These are phyloP conservation scores for Melanotaenia maccullochi DNA, from an alignment of 2,797 vertebrate genomes.

Conservation along the genomic window DNA sequence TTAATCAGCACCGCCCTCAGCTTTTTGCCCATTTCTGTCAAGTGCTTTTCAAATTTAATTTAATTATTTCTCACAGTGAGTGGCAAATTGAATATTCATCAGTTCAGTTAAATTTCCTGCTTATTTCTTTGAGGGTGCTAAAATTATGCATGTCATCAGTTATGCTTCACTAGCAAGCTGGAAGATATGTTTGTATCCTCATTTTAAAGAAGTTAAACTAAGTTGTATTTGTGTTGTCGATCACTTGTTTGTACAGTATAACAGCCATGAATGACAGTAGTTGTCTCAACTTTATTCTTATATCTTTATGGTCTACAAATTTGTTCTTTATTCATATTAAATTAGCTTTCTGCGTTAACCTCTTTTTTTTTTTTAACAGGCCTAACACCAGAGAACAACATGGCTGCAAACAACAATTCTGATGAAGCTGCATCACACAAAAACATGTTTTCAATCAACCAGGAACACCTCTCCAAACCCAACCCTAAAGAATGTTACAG, in stretches of 20 bases:
- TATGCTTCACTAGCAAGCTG: conserved; percentile 1
- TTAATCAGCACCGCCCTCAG: conserved; percentile 22
- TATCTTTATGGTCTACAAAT: not conserved
- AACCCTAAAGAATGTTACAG: conserved; percentile 47
- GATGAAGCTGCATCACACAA: conserved; percentile 55
- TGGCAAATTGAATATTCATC: conserved; percentile 65
- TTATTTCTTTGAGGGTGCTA: conserved; percentile 28
- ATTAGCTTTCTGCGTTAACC: not conserved
- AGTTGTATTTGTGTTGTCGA: not conserved
- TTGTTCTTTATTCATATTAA: not conserved
- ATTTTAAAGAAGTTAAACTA: not conserved
- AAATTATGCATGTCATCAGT: conserved; percentile 8
- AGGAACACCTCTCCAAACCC: conserved; percentile 45
- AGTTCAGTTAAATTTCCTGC: conserved; percentile 28
- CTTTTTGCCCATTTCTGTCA: conserved; percentile 10
- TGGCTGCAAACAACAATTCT: conserved; percentile 30
- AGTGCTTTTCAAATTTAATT: conserved; percentile 36
- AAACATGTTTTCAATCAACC: conserved; percentile 29
- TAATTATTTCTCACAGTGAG: conserved; percentile 59
- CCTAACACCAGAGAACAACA: conserved; percentile 43
- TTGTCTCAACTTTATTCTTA: not conserved
- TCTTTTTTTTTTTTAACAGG: conserved; percentile 55
- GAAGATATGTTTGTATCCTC: conserved; percentile 12
- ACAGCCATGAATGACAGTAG: not conserved
- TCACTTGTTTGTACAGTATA: not conserved